Base-by-base conservation (phyloP, 2,888 invertebrate genomes). In the Meiosimyza decipiens region DNA sequence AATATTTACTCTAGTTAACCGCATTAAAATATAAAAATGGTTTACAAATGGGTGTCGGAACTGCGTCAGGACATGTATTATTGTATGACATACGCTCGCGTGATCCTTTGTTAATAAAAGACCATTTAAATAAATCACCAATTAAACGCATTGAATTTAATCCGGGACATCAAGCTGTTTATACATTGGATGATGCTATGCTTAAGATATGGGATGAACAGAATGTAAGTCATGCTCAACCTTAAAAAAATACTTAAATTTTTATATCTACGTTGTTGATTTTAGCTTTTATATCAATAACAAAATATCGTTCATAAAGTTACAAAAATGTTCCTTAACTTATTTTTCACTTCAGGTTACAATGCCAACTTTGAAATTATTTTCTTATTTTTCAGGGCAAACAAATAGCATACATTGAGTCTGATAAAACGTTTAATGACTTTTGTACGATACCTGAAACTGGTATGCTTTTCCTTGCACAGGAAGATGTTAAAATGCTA, bases 41-140 rank as follows among this genome's bases (percentile, higher is more conserved):
- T 6, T 87, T 95, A 63, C 91, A 91, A 77, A 88, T 95, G 87
- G 99, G 94, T 22, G 96, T 98, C 4, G 99, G 99, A 13, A 98
- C 97, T 52, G 92, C 93, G 6, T 95, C 95, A 22, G 99, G 99
- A 0, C 97, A 99, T 89, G 91, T 98, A 51, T 88, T 99, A 12
- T 86, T 99, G 1, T 99, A 98, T 85, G 99, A 99, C 85, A 92
- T 99, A 76, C 91, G 99, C 76, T 94, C 97, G 7, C 92, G 92
- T 79, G 95, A 94, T 82, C 99, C 99, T 0, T 89, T 95, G 60
- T 87, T 94, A 59, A 89, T 96, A 0, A 99, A 99, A 86, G 98
- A 99, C 87, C 99, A 99, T 83, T 93, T 96, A 89, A 97, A 98
- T 85, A 95, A 94, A 74, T 89, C 95, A 65, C 97, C 99, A 0